Base-by-base conservation (phyloP, 2,888 invertebrate genomes). In the Tetanocera ferruginea region DNA sequence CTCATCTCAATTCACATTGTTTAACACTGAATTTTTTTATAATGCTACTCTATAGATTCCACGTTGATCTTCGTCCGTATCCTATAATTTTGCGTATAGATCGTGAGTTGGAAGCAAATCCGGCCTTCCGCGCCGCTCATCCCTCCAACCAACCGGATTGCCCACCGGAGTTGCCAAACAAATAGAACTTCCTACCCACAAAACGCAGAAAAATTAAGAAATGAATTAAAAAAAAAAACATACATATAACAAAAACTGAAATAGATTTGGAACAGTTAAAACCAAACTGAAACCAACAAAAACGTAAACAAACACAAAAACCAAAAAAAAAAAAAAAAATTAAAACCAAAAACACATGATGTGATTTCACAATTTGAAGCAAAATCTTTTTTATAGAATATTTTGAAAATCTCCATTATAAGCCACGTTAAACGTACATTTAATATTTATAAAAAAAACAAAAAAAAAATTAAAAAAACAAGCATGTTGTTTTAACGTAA, bases 101-200 rank as follows among this genome's bases (percentile, higher is more conserved):
- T 89, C 93, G 95, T 72, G 95, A 96, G 86, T 91, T 98, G 82
- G 94, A 95, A 88, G 93, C 95, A 87, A 95, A 97, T 88, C 97
- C 97, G 19, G 96, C 97, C 5, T 98, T 98, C 91, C 93, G 96
- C 81, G 95, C 94, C 37, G 97, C 98, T 57, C 96, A 98, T 91
- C 97, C 98, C 57, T 95, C 94, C 82, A 93, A 93, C 85, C 98
- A 98, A 91, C 97, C 97, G 4, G 99, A 99, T 91, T 97, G 97
- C 89, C 98, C 98, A 62, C 96, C 95, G 8, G 96, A 96, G 94
- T 94, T 84, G 94, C 94, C 88, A 94, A 95, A 92, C 94, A 93
- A 92, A 88, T 88, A 87, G 86, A 88, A 87, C 86, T 88, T 87
- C 78, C 43, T 43, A 11, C 87, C 87, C 87, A 87, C 87, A 84